Percentiles rank a stretch among this genome's conserved stretches.
Evolutionary conservation across 2,888 invertebrate genomes (phyloP).

Genomic region (Xestoiulus laeticollis): DNA sequence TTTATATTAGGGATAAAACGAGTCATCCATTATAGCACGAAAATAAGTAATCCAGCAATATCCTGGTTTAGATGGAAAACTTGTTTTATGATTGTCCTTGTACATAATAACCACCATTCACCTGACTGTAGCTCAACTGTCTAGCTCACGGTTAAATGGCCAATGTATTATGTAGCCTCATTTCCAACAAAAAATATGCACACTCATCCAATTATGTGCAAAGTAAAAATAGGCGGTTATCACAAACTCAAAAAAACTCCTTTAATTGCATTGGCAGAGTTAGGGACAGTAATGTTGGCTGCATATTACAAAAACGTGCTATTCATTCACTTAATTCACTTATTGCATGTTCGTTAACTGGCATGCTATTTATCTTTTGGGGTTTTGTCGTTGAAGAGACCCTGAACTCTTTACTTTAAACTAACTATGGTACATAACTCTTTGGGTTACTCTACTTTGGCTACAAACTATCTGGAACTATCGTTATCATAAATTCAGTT

Average conservation of each 20-base stretch:
- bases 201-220: background rate
- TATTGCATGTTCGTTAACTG: background rate
- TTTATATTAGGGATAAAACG: slow-evolving; percentile 2
- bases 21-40: background rate
- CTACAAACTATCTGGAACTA: too few species aligned
- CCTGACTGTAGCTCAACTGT: background rate
- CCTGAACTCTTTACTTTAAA: background rate
- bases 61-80: slow-evolving; percentile 19
- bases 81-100: background rate
- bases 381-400: background rate
- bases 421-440: background rate
- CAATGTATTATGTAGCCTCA: background rate
- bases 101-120: background rate
- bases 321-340: background rate
- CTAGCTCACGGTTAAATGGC: background rate
- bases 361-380: background rate
- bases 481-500: too few species aligned
- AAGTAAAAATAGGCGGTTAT: background rate
- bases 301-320: background rate
- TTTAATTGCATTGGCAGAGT: background rate
- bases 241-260: background rate
- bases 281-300: background rate
- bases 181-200: background rate
- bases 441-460: too few species aligned
- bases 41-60: background rate